Evolutionary conservation across 2,888 invertebrate species (phyloP), one percentile per base, ranked within the genome.

Genomic region (Melolontha melolontha): DNA sequence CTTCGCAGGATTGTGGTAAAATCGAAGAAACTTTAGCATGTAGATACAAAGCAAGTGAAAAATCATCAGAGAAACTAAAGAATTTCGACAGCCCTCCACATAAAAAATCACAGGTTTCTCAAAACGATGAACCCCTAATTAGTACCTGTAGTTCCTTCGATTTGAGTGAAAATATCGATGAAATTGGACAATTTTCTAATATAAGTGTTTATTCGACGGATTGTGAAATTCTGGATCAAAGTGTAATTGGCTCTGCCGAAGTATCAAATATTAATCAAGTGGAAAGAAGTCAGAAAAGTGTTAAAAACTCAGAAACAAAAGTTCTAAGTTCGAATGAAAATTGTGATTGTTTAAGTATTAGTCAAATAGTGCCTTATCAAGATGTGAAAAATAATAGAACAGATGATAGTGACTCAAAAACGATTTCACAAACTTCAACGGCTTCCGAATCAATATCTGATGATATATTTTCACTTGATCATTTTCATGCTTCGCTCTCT

Each of bases 1-100:
- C 27, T 5, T 41, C 68, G 22, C 59, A 69, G 64, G 54, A 74
- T 34, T 50, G 69, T 7, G 74, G 74, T 2, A 57, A 71, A 41
- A 63, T 70, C 17, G 77, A 78, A 73, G 77, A 77, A 64, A 71
- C 68, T 42, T n/a, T 75, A 47, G 67, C 69, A 39, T 77, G 79
- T 55, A 55, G 54, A 39, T 74, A 66, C 14, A 70, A 59, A 41
- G 22, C 62, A 12, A 50, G 54, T 54, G 22, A 69, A 14, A 59
- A 34, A 40, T 1, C 40, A 1, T 5, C 5, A 16, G 10, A 10
- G n/a, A 39, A 40, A 5, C n/a, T 12, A 7, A 2, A 29, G 6
- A 34, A 6, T 34, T 1, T 34, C 1, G 10, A 10, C 6, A 34
- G 8, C 6, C 8, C 7, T 2, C 10, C 34, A 1, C 10, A 6